Base-by-base conservation (phyloP, 53 echinoderm and acorn worm species). In the Paracentrotus lividus region DNA sequence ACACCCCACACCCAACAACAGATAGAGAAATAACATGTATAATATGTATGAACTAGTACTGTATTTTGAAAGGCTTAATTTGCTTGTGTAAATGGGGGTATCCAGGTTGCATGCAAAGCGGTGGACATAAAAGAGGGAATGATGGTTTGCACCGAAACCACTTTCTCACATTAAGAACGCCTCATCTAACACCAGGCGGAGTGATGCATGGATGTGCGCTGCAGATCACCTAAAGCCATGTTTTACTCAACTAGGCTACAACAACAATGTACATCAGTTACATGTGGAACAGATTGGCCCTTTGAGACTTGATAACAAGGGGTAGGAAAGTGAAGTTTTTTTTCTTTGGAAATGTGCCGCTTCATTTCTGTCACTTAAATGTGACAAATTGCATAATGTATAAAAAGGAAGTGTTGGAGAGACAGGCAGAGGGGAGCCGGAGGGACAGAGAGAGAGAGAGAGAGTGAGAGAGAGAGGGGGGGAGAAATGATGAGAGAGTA, bases 91-190 rank as follows among this genome's bases (percentile, higher is more conserved):
- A n/a, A n/a, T n/a, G n/a, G n/a, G n/a, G n/a, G n/a, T n/a, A n/a
- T n/a, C n/a, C n/a, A n/a, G n/a, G n/a, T n/a, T n/a, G n/a, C n/a
- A n/a, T 42, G 47, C 47, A 47, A n/a, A 10, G 81, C 45, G 81
- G 81, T 45, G 49, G 81, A 81, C 81, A 81, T 81, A 47, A 81
- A 81, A 47, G 81, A 27, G 81, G 44, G 16, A 23, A 23, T 81
- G 44, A 81, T 81, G 81, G 47, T 26, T 81, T 24, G 81, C n/a
- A 9, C 49, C 12, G 10, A 77, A 36, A 57, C 47, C 81, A 13
- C 81, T 81, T 47, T 81, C 27, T 8, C 47, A 47, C 47, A 81
- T 81, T 81, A 81, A 27, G 27, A 81, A 81, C 47, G 81, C 81
- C 81, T 81, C 81, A 81, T 36, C 20, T 72, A n/a, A 24, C 47